Evolutionary conservation across 2,113 vertebrate genomes (phyloP), one percentile per base, ranked within the genome.

Genomic region (Lates calcarifer): DNA sequence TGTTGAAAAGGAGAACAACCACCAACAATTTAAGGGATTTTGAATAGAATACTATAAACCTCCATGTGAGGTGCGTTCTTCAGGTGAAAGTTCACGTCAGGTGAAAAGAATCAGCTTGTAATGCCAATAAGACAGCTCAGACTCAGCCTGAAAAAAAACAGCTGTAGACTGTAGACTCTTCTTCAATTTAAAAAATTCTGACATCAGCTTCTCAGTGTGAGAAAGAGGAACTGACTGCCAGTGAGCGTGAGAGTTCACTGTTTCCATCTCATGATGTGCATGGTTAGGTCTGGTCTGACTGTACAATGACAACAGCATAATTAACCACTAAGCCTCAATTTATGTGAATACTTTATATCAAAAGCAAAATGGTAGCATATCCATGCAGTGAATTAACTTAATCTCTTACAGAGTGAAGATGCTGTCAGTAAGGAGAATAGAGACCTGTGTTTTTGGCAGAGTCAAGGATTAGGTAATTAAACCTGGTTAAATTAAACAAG

Each of bases 361-460:
- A 37, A 65, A 72, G 10, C 12, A 14, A 47, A 63, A 29, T 31
- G 41, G 6, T 37, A 45, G 22, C 6, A 28, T 55, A 45, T 24
- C 26, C 14, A 14, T 5, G 20, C 9, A 29, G 2, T 20, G 12
- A n/a, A 47, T 33, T 33, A 15, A 49, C 74, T 41, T 28, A 0
- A n/a, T 20, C 11, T 61, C 49, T 72, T 49, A 24, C 15, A 28
- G 33, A 60, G 24, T 3, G 4, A 51, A 31, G 24, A 20, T 6
- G 0, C 33, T 63, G 65, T 49, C 84, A 24, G 26, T 14, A 35
- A 47, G 11, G n/a, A 57, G 12, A 68, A 35, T 6, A 31, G 20
- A 58, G 26, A 49, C 41, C 35, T 1, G 20, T 74, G 53, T 77
- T 86, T 80, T 79, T 74, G 81, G 45, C 66, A 84, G 39, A 67